Evolutionary conservation across 2,113 vertebrate species (phyloP).

Genomic region (Amblyopsis rosae): DNA sequence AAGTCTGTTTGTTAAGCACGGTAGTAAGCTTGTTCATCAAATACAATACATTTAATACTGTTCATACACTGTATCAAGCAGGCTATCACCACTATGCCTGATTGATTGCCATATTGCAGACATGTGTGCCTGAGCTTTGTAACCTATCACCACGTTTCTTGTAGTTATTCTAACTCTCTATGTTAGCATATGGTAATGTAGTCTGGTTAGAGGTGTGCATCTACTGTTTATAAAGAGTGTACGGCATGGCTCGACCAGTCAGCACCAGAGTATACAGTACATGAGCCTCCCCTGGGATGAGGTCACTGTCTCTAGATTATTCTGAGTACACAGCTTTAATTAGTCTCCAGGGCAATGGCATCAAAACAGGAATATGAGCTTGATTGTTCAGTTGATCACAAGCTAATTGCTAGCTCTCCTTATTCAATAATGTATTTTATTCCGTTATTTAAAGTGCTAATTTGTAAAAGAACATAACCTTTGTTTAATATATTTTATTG

Average conservation of each 20-base stretch:
- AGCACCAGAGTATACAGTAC: slow-evolving; percentile 17
- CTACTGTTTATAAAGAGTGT: background rate
- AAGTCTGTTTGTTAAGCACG: slow-evolving; percentile 25
- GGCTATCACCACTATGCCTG: background rate
- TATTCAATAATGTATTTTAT: slow-evolving; percentile 10
- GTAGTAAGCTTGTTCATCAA: slow-evolving; percentile 25
- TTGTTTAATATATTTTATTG: background rate
- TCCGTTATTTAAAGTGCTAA: background rate
- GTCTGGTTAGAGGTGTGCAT: slow-evolving; percentile 32
- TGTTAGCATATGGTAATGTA: slow-evolving; percentile 3
- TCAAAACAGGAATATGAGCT: slow-evolving; percentile 57
- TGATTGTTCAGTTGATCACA: slow-evolving; percentile 47
- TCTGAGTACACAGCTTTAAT: slow-evolving; percentile 54
- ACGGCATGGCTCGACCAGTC: slow-evolving; percentile 37
- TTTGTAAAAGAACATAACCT: background rate
- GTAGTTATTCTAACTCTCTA: background rate
- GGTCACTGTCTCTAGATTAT: slow-evolving; percentile 36
- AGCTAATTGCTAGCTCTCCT: slow-evolving; percentile 35
- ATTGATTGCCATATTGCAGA: background rate
- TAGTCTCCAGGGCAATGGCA: slow-evolving; percentile 55
- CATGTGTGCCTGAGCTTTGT: background rate
- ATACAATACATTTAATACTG: slow-evolving; percentile 40
- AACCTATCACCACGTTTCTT: too few relatives aligned
- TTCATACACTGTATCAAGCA: background rate
- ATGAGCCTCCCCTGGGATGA: slow-evolving; percentile 37